These are phyloP conservation scores for Cosmia pyralina DNA, from an alignment of 2,888 invertebrate species.

Conservation along the genomic window DNA sequence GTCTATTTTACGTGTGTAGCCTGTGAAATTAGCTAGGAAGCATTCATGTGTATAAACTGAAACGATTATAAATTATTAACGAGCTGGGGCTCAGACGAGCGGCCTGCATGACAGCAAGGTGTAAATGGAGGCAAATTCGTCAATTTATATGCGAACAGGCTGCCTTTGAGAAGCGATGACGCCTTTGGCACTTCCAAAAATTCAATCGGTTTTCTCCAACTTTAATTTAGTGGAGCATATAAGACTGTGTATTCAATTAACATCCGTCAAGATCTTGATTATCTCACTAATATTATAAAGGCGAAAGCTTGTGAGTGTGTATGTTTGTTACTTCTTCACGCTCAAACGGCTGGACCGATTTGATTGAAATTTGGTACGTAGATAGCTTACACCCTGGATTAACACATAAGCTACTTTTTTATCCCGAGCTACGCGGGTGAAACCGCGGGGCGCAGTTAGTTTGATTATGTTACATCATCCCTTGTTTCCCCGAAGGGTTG, in stretches of 20 bases:
- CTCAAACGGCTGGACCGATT: no score
- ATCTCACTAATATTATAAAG: conserved; percentile 2
- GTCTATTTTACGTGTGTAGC: conserved; percentile 36
- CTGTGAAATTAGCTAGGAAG: conserved; percentile 66
- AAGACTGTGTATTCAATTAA: conserved; percentile 52
- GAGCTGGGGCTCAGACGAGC: conserved; percentile 73
- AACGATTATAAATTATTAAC: conserved; percentile 85
- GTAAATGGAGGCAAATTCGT: conserved; percentile 89
- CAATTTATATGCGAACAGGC: conserved; percentile 89
- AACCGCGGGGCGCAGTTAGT: no score
- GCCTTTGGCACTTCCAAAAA: conserved; percentile 77
- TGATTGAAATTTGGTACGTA: no score
- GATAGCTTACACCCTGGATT: no score
- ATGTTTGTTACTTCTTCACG: no score
- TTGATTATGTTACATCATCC: no score
- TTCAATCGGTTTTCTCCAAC: conserved; percentile 72
- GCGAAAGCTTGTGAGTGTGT: no score
- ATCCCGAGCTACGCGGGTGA: no score
- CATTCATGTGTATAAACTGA: conserved; percentile 79
- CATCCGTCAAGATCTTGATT: neutral
- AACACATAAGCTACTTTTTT: no score
- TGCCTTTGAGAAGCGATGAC: conserved; percentile 85
- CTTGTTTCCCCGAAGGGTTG: no score
- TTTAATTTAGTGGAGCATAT: conserved; percentile 43
- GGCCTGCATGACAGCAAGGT: conserved; percentile 83